Conservation (phyloP, 2,888 invertebrate genomes). For the Boloria selene region DNA sequence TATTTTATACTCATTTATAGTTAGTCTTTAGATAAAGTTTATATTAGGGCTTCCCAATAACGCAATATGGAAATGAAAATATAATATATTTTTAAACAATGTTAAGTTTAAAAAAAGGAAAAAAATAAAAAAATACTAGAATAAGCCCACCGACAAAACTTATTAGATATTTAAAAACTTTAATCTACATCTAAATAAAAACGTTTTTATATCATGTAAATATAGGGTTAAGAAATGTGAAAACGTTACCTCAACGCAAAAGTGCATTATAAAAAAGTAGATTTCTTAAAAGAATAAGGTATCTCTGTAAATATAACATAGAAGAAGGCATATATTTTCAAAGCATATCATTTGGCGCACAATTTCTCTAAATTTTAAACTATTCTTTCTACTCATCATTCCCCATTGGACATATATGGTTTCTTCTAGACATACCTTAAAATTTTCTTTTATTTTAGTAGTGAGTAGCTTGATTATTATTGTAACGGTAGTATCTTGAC, state of each 20-base stretch:
- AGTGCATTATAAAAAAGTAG: not conserved
- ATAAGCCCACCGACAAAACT: too few species aligned
- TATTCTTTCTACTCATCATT: not conserved
- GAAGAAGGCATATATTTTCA: conserved; percentile 15
- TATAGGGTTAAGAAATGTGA: too few species aligned
- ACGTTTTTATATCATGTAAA: too few species aligned
- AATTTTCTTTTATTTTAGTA: not conserved
- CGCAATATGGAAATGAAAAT: too few species aligned
- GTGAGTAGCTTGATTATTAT: not conserved
- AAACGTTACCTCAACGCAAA: not conserved
- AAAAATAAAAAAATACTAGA: too few species aligned
- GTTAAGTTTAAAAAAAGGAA: too few species aligned
- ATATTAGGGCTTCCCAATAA: conserved; percentile 12
- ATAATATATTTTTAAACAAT: too few species aligned
- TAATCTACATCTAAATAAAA: too few species aligned
- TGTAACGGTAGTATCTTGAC: too few species aligned
- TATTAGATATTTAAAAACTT: too few species aligned
- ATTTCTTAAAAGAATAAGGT: conserved; percentile 7
- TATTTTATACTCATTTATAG: conserved; percentile 16
- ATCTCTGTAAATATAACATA: conserved; percentile 17
- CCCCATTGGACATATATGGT: not conserved
- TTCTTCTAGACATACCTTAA: conserved; percentile 19
- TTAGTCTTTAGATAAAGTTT: conserved; percentile 1
- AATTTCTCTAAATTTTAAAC: not conserved
- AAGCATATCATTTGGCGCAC: not conserved